Percentiles rank a stretch among this genome's conserved stretches.
phyloP scores from a whole-genome alignment of 2,113 vertebrate genomes.

The Grantiella picta region DNA sequence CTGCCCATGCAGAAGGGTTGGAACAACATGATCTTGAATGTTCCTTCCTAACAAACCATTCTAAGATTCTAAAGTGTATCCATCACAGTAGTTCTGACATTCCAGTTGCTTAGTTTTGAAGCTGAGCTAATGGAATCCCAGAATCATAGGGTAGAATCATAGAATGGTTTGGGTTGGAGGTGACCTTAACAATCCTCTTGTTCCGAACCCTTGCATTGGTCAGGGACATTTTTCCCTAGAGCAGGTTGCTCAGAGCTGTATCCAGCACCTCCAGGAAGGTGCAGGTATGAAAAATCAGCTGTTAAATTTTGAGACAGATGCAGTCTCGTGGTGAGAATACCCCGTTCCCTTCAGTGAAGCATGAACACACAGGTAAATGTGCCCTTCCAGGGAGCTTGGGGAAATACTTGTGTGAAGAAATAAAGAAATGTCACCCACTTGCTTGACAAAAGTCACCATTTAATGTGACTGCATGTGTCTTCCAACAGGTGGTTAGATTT shows the following conservation, averaged over 20 bases:
- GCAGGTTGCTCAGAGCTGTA: neutral
- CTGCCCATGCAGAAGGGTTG: neutral
- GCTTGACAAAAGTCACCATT: neutral
- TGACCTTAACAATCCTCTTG: neutral
- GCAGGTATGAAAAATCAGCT: neutral
- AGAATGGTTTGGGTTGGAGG: neutral
- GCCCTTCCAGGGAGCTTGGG: neutral
- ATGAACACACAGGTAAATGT: neutral
- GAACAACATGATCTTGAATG: neutral
- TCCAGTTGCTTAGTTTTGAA: neutral
- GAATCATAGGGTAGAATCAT: neutral
- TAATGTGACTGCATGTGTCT: neutral
- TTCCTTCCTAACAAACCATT: neutral
- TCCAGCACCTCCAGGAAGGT: neutral
- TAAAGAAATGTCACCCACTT: neutral
- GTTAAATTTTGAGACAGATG: neutral
- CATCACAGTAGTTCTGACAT: neutral
- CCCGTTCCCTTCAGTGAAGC: neutral
- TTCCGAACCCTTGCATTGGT: neutral
- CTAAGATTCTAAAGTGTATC: neutral
- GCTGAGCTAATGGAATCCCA: neutral
- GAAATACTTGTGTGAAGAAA: neutral
- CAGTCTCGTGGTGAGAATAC: accelerated
- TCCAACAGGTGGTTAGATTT: neutral
- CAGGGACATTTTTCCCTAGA: neutral